phyloP scores from a whole-genome alignment of 2,113 vertebrate species.

The Anarhynchus alexandrinus region DNA sequence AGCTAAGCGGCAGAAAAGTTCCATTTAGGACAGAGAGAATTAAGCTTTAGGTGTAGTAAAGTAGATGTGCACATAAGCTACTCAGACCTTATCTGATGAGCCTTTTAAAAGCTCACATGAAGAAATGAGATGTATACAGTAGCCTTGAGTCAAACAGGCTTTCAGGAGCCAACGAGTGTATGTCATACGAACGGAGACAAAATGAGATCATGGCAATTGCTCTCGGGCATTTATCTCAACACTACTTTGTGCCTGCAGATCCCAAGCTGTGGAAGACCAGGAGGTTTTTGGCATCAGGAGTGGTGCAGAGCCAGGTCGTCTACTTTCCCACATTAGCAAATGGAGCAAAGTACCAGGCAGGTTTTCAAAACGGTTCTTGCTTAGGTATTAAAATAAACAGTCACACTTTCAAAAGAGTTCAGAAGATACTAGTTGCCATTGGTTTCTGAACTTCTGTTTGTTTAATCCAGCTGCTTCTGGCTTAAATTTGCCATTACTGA shows the following conservation, averaged over 20 bases:
- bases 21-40: conserved; percentile 17
- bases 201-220: conserved; percentile 42
- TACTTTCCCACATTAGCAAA: neutral
- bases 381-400: neutral
- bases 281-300: neutral
- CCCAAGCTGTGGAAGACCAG: neutral
- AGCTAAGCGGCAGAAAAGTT: neutral
- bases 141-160: neutral
- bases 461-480: neutral
- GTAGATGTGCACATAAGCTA: neutral
- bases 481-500: neutral
- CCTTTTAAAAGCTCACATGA: neutral
- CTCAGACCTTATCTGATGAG: conserved; percentile 38
- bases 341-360: neutral
- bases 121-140: neutral
- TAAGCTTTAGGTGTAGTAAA: neutral
- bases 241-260: neutral
- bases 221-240: conserved; percentile 38
- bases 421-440: neutral
- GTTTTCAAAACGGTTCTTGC: neutral
- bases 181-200: neutral
- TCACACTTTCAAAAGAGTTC: neutral
- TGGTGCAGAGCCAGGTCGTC: neutral
- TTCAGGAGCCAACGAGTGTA: conserved; percentile 26
- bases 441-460: neutral